These are phyloP conservation scores for Turdus rufiventris DNA, from an alignment of 2,113 vertebrate genomes.

Conservation along the genomic window DNA sequence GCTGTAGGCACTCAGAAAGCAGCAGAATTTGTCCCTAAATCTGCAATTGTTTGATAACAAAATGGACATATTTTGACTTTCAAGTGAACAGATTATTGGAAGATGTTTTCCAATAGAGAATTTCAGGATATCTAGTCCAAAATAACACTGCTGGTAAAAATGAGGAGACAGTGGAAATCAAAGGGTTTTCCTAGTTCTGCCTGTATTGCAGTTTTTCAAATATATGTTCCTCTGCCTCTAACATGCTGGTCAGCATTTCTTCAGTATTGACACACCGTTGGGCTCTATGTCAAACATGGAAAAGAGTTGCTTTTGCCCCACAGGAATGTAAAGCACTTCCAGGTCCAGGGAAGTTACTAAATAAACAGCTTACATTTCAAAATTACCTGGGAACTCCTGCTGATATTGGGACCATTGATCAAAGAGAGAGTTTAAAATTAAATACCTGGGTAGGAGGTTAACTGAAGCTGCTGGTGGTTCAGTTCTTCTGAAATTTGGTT, in stretches of 20 bases:
- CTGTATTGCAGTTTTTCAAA: background rate
- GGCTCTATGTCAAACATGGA: fast-evolving
- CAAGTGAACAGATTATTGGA: background rate
- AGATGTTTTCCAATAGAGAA: background rate
- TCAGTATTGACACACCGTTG: background rate
- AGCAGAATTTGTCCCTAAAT: background rate
- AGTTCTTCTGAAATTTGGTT: background rate
- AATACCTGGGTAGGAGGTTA: background rate
- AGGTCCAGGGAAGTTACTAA: background rate
- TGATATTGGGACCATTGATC: background rate
- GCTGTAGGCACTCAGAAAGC: background rate
- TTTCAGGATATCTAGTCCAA: background rate
- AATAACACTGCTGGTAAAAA: background rate
- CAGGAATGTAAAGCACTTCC: conserved; percentile 26
- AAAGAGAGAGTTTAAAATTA: background rate
- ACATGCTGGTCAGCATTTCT: background rate
- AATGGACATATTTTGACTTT: background rate
- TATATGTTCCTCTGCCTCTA: background rate
- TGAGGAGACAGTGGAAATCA: background rate
- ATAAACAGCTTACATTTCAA: background rate
- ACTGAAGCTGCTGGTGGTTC: background rate
- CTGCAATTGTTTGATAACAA: background rate
- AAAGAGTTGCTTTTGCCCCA: background rate
- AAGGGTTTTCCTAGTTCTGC: background rate
- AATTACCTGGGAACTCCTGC: conserved; percentile 13